Percentiles rank a stretch among this genome's conserved stretches.
These are phyloP conservation scores for Protomyctophum bolini DNA, from an alignment of 2,113 vertebrate genomes.

Conservation along the genomic window DNA sequence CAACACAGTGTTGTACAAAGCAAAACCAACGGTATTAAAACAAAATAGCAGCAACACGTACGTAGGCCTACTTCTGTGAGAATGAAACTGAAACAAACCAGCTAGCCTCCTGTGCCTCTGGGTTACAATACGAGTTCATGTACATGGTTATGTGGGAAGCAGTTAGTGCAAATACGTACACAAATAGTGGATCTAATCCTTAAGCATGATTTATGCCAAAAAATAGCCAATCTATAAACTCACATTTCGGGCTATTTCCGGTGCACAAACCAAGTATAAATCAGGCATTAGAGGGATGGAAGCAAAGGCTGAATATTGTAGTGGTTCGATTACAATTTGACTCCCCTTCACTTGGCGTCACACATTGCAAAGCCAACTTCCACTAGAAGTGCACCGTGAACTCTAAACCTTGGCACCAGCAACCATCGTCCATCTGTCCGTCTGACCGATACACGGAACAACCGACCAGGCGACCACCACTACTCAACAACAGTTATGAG, in stretches of 20 bases:
- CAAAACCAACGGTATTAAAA: conserved; percentile 51
- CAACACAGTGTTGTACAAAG: conserved; percentile 54
- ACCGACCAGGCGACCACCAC: conserved; percentile 43
- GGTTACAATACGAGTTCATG: conserved; percentile 63
- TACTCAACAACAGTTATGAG: conserved; percentile 22
- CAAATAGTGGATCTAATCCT: conserved; percentile 35
- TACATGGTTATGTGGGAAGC: conserved; percentile 55
- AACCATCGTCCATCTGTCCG: no score
- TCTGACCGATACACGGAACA: no score
- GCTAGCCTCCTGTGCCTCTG: conserved; percentile 85
- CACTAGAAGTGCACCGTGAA: conserved; percentile 28
- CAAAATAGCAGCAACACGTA: conserved; percentile 81
- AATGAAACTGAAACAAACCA: conserved; percentile 76
- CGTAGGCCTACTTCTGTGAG: conserved; percentile 75
- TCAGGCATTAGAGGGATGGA: conserved; percentile 30
- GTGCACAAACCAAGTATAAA: no score
- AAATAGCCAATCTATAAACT: no score
- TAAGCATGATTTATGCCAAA: background rate
- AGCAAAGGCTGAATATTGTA: conserved; percentile 53
- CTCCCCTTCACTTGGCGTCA: conserved; percentile 16
- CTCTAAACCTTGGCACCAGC: conserved; percentile 51
- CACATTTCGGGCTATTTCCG: no score
- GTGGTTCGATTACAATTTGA: conserved; percentile 42
- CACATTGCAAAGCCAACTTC: conserved; percentile 21
- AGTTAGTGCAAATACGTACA: conserved; percentile 82